Base-by-base conservation (phyloP, 2,888 invertebrate genomes). In the Antitype chi region DNA sequence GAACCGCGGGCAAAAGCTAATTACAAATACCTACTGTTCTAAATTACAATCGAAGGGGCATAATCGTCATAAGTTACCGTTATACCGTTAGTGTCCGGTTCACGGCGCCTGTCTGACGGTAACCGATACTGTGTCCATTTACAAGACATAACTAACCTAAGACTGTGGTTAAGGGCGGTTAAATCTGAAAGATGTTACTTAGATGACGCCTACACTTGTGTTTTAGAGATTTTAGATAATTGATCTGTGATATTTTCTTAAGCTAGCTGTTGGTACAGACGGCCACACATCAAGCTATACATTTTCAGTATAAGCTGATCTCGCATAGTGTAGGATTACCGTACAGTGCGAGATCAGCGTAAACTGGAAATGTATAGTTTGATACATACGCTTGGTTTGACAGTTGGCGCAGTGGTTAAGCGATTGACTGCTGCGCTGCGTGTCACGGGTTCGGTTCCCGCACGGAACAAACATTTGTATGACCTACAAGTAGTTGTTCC, bases 71-170 rank as follows among this genome's bases (percentile, higher is more conserved):
- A 80, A 78, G 68, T 82, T 66, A 71, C 53, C 17, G 77, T 70
- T 76, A 74, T 66, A 71, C 53, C 17, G 77, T 70, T 76, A 74
- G 83, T 63, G 72, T 74, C 70, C 66, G 17, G 28, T 69, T 71
- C 23, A 32, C 38, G 87, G 87, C 87, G 88, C 84, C 87, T 8
- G 32, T 28, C 70, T 5, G 88, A 38, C 87, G 85, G 78, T 60
- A 88, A 60, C 67, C 62, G 84, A 87, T 62, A 74, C 76, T 52
- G 73, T 20, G 15, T 81, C 67, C 15, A 13, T 15, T 84, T 69
- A 64, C 69, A 85, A 79, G 74, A 76, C 43, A 82, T 77, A 69
- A 72, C 81, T 77, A 67, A 66, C 78, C 47, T 17, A 74, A 76
- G 72, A 86, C 80, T 74, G 13, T 85, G 20, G 49, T 78, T 86